phyloP scores from a whole-genome alignment of 1,140 invertebrate species.

The Ditylenchus dipsaci region DNA sequence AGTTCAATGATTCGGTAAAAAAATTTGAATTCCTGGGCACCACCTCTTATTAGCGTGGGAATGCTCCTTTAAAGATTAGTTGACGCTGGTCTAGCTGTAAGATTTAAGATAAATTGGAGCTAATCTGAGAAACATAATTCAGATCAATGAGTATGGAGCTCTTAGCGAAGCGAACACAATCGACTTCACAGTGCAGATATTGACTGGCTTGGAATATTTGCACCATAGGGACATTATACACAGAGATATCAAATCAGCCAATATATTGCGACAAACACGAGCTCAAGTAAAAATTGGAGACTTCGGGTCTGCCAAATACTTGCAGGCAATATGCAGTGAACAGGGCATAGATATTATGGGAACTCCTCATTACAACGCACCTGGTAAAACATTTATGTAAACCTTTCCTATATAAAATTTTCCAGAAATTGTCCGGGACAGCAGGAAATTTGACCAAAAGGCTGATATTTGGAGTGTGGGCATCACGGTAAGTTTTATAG shows the following conservation, averaged over 20 bases:
- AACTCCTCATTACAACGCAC: conserved; percentile 34
- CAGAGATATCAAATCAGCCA: conserved; percentile 45
- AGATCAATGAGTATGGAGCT: conserved; percentile 46
- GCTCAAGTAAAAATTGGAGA: conserved; percentile 39
- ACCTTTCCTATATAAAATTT: neutral
- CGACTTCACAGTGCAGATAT: conserved; percentile 34
- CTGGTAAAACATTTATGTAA: neutral
- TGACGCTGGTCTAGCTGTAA: no score
- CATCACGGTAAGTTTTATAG: conserved; percentile 15
- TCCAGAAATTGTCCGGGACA: conserved; percentile 35
- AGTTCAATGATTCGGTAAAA: no score
- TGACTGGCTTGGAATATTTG: conserved; percentile 34
- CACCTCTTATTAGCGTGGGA: no score
- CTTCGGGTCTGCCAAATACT: conserved; percentile 41
- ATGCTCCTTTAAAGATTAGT: no score
- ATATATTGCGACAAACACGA: conserved; percentile 35
- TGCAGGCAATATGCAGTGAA: conserved; percentile 44
- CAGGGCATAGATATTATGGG: conserved; percentile 40
- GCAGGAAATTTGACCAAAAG: conserved; percentile 31
- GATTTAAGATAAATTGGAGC: no score
- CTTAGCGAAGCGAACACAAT: conserved; percentile 25
- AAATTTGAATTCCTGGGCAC: no score
- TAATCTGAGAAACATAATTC: neutral
- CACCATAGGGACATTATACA: conserved; percentile 34
- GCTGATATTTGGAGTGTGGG: conserved; percentile 43